phyloP scores from a whole-genome alignment of 2,797 vertebrate genomes.

The Thamnophis elegans region DNA sequence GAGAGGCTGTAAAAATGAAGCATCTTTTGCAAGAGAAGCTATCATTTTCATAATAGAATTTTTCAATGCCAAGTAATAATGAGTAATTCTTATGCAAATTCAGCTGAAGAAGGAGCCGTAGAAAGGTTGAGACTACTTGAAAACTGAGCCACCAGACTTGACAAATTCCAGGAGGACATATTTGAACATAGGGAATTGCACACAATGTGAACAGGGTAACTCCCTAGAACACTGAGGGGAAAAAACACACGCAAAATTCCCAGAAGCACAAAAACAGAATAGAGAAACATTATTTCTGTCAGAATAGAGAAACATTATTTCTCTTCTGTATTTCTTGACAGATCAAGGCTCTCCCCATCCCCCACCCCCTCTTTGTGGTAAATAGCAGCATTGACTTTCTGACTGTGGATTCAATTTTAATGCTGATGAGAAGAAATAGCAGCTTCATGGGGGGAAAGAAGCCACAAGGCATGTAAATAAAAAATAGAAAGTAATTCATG shows the following conservation, averaged over 20 bases:
- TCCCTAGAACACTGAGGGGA: neutral
- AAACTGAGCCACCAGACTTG: neutral
- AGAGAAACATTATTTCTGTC: no score
- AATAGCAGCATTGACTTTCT: neutral
- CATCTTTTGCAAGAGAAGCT: neutral
- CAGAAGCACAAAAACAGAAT: neutral
- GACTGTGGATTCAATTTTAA: neutral
- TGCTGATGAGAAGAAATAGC: neutral
- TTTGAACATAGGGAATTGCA: neutral
- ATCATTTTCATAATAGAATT: neutral
- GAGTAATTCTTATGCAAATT: slow-evolving; percentile 10
- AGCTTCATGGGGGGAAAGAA: neutral
- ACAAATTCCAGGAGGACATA: neutral
- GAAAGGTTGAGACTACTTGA: neutral
- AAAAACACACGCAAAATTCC: neutral
- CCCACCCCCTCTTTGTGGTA: neutral
- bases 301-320: neutral
- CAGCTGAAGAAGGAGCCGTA: neutral
- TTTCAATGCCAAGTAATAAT: neutral
- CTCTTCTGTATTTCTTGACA: neutral
- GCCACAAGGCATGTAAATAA: neutral
- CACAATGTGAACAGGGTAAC: neutral
- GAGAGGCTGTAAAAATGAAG: neutral
- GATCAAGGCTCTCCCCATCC: neutral
- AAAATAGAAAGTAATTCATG: neutral